Percentiles rank a stretch among this genome's conserved stretches.
phyloP scores from a whole-genome alignment of 1,140 invertebrate genomes.

The Chlorops oryzae region DNA sequence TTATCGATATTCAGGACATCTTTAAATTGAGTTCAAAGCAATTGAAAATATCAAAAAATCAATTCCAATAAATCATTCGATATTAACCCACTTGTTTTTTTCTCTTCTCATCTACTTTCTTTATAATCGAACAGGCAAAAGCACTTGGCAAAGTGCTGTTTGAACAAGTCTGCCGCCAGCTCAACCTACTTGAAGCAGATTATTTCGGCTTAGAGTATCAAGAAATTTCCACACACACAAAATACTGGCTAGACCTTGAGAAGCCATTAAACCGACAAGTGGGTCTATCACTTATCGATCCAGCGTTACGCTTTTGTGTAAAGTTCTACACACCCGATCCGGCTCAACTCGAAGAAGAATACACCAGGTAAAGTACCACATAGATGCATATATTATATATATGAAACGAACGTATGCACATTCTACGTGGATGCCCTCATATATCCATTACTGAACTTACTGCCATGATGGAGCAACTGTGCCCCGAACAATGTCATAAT shows the following conservation, averaged over 20 bases:
- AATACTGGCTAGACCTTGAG: slow-evolving; percentile 98
- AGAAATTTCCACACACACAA: slow-evolving; percentile 61
- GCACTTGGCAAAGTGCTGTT: slow-evolving; percentile 87
- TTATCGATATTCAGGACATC: too few relatives aligned
- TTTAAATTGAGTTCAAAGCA: too few relatives aligned
- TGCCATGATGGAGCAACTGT: too few relatives aligned
- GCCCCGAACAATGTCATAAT: too few relatives aligned
- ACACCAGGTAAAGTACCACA: slow-evolving; percentile 66
- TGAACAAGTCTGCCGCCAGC: slow-evolving; percentile 92
- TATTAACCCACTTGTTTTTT: too few relatives aligned
- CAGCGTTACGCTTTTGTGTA: slow-evolving; percentile 81
- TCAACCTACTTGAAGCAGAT: slow-evolving; percentile 93
- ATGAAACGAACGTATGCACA: too few relatives aligned
- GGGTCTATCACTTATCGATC: slow-evolving; percentile 80
- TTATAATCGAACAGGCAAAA: slow-evolving; percentile 71
- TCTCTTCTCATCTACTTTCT: too few relatives aligned
- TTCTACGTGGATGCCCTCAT: too few relatives aligned
- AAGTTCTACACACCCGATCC: slow-evolving; percentile 99
- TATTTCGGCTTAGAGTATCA: slow-evolving; percentile 97
- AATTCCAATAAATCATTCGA: too few relatives aligned
- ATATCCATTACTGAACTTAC: too few relatives aligned
- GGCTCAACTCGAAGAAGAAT: slow-evolving; percentile 95
- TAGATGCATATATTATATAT: too few relatives aligned
- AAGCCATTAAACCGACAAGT: slow-evolving; percentile 94
- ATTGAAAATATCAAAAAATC: too few relatives aligned